Conservation (phyloP, 2,113 vertebrate genomes). For the Cynocephalus volans region DNA sequence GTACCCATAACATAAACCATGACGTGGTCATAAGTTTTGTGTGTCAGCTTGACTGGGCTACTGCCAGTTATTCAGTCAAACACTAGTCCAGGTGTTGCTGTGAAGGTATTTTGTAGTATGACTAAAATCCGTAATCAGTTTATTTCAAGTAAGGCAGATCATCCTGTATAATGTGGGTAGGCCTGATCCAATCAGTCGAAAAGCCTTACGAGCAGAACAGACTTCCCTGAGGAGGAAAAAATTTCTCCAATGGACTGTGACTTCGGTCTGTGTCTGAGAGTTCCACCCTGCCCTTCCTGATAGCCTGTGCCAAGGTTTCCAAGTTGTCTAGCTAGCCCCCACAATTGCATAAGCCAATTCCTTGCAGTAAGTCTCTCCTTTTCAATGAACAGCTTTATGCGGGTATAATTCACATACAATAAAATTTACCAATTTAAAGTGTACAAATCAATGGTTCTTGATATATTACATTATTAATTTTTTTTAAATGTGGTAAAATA, state of each 20-base stretch:
- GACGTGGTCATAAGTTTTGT: neutral
- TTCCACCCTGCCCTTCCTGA: neutral
- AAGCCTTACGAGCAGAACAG: neutral
- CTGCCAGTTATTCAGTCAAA: neutral
- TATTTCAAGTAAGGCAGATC: neutral
- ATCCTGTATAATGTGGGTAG: neutral
- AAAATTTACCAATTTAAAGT: neutral
- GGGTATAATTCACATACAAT: neutral
- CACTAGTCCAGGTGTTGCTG: neutral
- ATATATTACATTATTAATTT: neutral
- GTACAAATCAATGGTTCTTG: neutral
- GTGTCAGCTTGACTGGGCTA: neutral
- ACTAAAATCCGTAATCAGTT: neutral
- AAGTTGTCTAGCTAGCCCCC: neutral
- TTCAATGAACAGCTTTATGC: neutral
- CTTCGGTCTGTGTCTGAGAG: neutral
- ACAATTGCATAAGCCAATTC: neutral
- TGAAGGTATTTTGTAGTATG: neutral
- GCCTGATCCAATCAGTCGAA: neutral
- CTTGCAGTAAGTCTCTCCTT: neutral
- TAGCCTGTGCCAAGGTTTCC: neutral
- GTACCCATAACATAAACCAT: neutral
- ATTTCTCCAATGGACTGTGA: rapidly evolving
- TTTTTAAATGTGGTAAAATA: neutral
- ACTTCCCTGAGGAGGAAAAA: neutral